These are phyloP conservation scores for Panurus biarmicus DNA, from an alignment of 2,113 vertebrate species.

Conservation along the genomic window DNA sequence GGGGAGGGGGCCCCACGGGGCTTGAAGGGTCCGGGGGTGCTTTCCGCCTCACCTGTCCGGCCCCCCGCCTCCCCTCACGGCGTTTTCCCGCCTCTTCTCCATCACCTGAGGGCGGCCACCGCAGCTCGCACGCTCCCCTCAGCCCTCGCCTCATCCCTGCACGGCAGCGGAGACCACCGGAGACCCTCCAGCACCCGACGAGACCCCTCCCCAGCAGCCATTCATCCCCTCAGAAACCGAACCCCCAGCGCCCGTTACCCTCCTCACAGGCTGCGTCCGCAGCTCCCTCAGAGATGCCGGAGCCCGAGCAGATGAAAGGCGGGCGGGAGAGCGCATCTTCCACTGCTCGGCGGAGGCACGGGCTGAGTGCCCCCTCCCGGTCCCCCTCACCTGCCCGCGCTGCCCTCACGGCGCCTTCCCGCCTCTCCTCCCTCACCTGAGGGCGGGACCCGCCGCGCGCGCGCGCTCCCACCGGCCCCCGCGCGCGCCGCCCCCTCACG, in stretches of 20 bases:
- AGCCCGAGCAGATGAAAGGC: not conserved
- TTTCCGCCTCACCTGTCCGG: too few relatives aligned
- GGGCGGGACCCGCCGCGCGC: not conserved
- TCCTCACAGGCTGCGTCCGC: not conserved
- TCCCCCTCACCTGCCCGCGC: too few relatives aligned
- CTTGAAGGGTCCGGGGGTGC: not conserved
- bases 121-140: not conserved
- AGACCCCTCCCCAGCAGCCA: not conserved
- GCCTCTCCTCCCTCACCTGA: not conserved
- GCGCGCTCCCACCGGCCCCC: not conserved
- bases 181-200: too few relatives aligned
- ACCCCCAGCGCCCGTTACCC: not conserved
- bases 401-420: not conserved
- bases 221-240: not conserved
- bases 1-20: accelerated
- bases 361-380: too few relatives aligned
- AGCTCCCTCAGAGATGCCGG: not conserved
- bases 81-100: not conserved
- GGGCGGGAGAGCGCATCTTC: not conserved
- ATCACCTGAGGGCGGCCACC: not conserved
- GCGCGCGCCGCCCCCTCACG: not conserved
- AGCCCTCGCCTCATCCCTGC: not conserved
- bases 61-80: not conserved
- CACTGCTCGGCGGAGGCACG: too few relatives aligned
- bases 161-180: not conserved